These are phyloP conservation scores for Clitarchus hookeri DNA, from an alignment of 2,888 invertebrate genomes.

Conservation along the genomic window DNA sequence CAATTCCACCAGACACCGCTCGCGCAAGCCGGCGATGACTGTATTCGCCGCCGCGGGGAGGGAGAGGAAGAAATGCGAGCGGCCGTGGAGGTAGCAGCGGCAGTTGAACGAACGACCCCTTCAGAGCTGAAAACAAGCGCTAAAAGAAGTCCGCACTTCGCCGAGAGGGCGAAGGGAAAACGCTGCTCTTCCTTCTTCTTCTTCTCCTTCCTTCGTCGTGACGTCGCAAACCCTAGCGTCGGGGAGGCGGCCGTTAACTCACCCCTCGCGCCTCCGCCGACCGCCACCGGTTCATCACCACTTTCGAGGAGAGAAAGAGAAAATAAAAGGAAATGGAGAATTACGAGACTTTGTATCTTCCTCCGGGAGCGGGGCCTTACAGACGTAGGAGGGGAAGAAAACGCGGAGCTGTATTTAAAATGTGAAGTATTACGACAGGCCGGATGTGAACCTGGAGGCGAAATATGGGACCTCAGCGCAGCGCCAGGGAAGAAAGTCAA, in stretches of 20 bases:
- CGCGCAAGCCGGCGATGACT: too few relatives aligned
- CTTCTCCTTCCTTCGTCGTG: background rate
- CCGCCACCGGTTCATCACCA: background rate
- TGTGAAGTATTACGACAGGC: conserved; percentile 8
- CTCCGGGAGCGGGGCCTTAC: background rate
- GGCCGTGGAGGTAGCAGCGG: background rate
- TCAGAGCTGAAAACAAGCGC: background rate
- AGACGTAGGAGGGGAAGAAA: background rate
- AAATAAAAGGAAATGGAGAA: background rate
- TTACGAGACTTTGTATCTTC: conserved; percentile 8
- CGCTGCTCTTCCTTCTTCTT: background rate
- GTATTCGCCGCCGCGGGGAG: too few relatives aligned
- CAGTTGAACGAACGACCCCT: background rate
- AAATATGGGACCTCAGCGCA: background rate
- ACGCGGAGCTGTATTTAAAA: background rate
- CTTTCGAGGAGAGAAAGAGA: background rate
- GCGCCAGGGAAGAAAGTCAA: background rate
- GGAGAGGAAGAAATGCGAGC: background rate
- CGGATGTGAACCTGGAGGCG: background rate
- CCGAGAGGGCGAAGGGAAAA: background rate
- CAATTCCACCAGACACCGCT: too few relatives aligned
- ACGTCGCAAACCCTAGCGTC: background rate
- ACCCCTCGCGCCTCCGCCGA: background rate
- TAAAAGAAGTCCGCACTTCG: background rate
- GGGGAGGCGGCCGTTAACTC: background rate